Evolutionary conservation across 2,888 invertebrate species (phyloP).

Genomic region (Thyatira batis): DNA sequence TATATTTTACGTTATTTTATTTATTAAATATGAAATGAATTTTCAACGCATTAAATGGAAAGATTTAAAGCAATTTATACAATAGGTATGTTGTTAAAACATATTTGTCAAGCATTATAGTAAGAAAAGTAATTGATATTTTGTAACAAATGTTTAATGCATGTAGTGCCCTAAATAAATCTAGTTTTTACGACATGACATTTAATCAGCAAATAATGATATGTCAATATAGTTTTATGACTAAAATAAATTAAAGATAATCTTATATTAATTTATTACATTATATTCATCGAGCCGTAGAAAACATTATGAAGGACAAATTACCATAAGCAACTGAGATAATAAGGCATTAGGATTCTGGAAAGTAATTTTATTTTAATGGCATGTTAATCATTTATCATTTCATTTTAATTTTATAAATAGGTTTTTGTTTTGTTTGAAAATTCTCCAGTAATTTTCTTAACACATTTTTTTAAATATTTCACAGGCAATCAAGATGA

Average conservation of each 20-base stretch:
- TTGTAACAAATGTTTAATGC: slow-evolving; percentile 3
- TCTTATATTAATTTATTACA: neutral
- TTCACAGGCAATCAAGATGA: too few species aligned
- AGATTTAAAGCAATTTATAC: neutral
- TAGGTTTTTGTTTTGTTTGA: too few species aligned
- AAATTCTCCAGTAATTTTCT: too few species aligned
- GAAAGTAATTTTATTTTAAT: neutral
- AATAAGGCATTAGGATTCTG: neutral
- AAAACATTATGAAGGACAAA: neutral
- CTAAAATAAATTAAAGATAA: neutral
- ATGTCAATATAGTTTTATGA: neutral
- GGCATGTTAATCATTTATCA: neutral
- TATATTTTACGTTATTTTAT: too few species aligned
- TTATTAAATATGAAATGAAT: too few species aligned
- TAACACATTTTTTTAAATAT: too few species aligned
- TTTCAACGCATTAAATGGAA: neutral
- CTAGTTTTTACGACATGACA: slow-evolving; percentile 2
- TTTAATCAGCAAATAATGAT: slow-evolving; percentile 1
- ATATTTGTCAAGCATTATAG: neutral
- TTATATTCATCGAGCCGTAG: neutral
- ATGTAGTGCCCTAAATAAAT: slow-evolving; percentile 3
- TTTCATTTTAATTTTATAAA: too few species aligned
- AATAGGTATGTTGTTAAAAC: neutral
- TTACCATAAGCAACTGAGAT: neutral
- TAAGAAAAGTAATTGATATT: neutral